Conservation (phyloP, 64 coral and sea anemone genomes). For the Orbicella faveolata region DNA sequence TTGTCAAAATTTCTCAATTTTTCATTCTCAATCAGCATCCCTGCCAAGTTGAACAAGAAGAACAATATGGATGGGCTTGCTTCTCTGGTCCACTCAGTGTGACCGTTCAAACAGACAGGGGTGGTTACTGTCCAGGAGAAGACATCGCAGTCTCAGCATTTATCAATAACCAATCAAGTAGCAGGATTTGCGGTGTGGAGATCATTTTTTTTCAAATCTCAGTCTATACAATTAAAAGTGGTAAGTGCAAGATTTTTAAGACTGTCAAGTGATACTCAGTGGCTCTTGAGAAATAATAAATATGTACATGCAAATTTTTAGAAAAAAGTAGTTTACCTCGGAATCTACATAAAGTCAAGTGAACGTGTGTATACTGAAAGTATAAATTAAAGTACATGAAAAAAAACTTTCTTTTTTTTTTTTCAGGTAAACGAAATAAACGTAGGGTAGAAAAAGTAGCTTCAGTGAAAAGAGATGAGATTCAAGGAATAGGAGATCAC, state of each 20-base stretch:
- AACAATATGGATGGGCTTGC: conserved; percentile 42
- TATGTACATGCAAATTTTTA: too few species aligned
- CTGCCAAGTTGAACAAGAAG: conserved; percentile 62
- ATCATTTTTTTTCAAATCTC: conserved; percentile 57
- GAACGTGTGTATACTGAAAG: too few species aligned
- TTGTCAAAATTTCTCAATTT: neutral
- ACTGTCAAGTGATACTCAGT: too few species aligned
- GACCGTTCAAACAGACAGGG: conserved; percentile 74
- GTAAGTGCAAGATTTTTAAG: neutral
- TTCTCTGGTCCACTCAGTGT: conserved; percentile 53
- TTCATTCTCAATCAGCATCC: conserved; percentile 46
- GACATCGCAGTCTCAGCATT: conserved; percentile 72
- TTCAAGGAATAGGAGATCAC: conserved; percentile 40
- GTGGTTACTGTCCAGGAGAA: conserved; percentile 90
- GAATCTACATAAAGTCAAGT: too few species aligned
- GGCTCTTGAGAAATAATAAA: too few species aligned
- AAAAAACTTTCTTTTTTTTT: too few species aligned
- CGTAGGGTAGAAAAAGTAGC: neutral
- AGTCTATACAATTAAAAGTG: conserved; percentile 35
- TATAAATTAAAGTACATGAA: too few species aligned
- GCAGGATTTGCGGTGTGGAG: conserved; percentile 62
- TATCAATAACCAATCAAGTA: conserved; percentile 76
- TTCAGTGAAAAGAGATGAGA: conserved; percentile 27
- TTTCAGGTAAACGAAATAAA: neutral
- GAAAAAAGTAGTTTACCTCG: too few species aligned